A percentile compares a stretch with the other conserved stretches of the same genome.
Conservation (phyloP, 1,140 invertebrate species). For the Dendrolimus kikuchii region DNA sequence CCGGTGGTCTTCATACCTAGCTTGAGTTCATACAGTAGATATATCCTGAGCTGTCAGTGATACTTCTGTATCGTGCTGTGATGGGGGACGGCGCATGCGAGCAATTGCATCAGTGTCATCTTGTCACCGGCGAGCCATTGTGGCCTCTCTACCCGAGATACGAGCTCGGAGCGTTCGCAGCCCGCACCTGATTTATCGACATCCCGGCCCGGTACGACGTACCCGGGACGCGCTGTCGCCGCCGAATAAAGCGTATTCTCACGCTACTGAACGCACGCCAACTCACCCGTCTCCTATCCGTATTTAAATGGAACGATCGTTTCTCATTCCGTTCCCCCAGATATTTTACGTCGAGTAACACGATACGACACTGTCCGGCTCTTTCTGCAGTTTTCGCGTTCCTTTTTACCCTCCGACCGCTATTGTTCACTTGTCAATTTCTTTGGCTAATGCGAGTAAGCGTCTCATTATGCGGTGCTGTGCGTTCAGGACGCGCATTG, state of each 20-base stretch:
- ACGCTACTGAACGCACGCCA: slow-evolving; percentile 69
- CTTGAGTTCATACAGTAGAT: too few relatives aligned
- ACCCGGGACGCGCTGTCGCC: slow-evolving; percentile 46
- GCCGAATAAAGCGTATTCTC: slow-evolving; percentile 68
- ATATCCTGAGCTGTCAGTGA: too few relatives aligned
- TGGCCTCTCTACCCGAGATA: slow-evolving; percentile 57
- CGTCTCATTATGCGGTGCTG: slow-evolving; percentile 70
- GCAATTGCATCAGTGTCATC: slow-evolving; percentile 65
- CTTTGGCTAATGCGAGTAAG: slow-evolving; percentile 71
- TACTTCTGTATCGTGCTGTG: slow-evolving; percentile 12
- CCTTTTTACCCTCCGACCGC: slow-evolving; percentile 59
- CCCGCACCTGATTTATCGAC: slow-evolving; percentile 66
- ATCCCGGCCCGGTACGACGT: slow-evolving; percentile 33
- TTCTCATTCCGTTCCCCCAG: slow-evolving; percentile 69
- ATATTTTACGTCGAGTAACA: slow-evolving; percentile 71
- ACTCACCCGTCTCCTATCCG: slow-evolving; percentile 49
- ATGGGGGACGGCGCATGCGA: slow-evolving; percentile 44
- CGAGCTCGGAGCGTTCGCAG: slow-evolving; percentile 42
- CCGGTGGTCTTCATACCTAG: too few relatives aligned
- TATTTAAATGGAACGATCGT: slow-evolving; percentile 66
- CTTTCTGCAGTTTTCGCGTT: slow-evolving; percentile 63
- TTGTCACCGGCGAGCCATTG: slow-evolving; percentile 60
- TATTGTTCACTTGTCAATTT: slow-evolving; percentile 73
- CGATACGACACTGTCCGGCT: slow-evolving; percentile 71
- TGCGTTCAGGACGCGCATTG: slow-evolving; percentile 63